Evolutionary conservation across 2,888 invertebrate species (phyloP).

Genomic region (Dendrolimus pini): DNA sequence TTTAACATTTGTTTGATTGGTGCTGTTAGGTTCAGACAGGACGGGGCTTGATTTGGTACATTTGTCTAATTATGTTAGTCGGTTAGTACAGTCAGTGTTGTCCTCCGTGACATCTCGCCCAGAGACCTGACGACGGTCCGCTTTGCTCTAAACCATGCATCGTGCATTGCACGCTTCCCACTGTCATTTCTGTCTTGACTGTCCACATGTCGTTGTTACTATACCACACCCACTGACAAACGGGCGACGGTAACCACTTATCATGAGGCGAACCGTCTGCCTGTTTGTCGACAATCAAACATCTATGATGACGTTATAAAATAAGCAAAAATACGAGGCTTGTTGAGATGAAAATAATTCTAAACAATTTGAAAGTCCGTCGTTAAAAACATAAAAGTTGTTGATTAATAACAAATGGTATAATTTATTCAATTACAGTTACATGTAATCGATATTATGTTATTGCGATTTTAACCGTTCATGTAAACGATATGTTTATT

Average conservation of each 20-base stretch:
- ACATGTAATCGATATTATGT: not conserved
- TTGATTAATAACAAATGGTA: not conserved
- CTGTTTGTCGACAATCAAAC: too few species aligned
- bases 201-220: slow-evolving; percentile 9
- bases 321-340: too few species aligned
- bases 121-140: slow-evolving; percentile 62
- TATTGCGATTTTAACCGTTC: not conserved
- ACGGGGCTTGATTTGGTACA: not conserved
- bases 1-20: too few species aligned
- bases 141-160: slow-evolving; percentile 58
- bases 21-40: too few species aligned
- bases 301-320: too few species aligned
- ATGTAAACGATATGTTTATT: slow-evolving; percentile 10
- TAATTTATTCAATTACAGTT: not conserved
- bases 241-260: too few species aligned
- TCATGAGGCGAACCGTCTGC: too few species aligned
- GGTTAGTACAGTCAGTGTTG: slow-evolving; percentile 42
- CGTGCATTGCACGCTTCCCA: slow-evolving; percentile 66
- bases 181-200: slow-evolving; percentile 29
- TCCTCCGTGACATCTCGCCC: slow-evolving; percentile 44
- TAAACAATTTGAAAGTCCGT: too few species aligned
- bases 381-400: too few species aligned
- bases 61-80: slow-evolving; percentile 28
- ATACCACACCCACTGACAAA: not conserved
- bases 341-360: too few species aligned